Percentiles rank a stretch among this genome's conserved stretches.
Conservation (phyloP, 2,888 invertebrate species). For the Melolontha melolontha region DNA sequence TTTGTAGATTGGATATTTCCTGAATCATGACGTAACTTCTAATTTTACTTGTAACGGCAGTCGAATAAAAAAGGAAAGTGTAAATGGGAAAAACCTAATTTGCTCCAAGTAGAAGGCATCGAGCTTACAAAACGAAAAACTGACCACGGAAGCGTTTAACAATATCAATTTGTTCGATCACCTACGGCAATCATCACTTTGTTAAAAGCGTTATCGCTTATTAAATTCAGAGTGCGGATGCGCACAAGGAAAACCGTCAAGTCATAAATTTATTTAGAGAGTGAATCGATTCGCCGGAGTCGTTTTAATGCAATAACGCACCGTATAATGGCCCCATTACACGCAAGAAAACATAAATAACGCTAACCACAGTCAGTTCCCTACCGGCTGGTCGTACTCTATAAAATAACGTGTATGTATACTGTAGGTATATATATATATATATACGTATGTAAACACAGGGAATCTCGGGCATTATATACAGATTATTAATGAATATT, state of each 20-base stretch:
- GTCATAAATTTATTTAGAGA: too few relatives aligned
- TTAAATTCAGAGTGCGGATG: conserved; percentile 5
- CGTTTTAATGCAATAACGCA: conserved; percentile 10
- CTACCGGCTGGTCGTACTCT: background rate
- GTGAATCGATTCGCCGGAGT: conserved; percentile 2
- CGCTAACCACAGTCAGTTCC: background rate
- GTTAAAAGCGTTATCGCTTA: conserved; percentile 4
- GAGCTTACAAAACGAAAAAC: too few relatives aligned
- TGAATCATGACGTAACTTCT: too few relatives aligned
- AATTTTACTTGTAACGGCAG: too few relatives aligned
- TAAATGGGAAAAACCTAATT: too few relatives aligned
- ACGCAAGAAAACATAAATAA: conserved; percentile 23
- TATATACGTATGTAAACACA: too few relatives aligned
- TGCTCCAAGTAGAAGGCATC: too few relatives aligned
- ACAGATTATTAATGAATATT: conserved; percentile 46
- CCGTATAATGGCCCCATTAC: conserved; percentile 14
- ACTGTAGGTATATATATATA: background rate
- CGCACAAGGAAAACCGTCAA: background rate
- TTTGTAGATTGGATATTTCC: too few relatives aligned
- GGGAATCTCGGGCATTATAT: conserved; percentile 3
- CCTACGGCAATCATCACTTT: conserved; percentile 12
- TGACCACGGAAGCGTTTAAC: too few relatives aligned
- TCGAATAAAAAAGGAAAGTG: too few relatives aligned
- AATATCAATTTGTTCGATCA: background rate
- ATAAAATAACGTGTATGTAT: background rate